Evolutionary conservation across 2,113 vertebrate genomes (phyloP), one percentile per base, ranked within the genome.

Genomic region (Calidris pugnax): DNA sequence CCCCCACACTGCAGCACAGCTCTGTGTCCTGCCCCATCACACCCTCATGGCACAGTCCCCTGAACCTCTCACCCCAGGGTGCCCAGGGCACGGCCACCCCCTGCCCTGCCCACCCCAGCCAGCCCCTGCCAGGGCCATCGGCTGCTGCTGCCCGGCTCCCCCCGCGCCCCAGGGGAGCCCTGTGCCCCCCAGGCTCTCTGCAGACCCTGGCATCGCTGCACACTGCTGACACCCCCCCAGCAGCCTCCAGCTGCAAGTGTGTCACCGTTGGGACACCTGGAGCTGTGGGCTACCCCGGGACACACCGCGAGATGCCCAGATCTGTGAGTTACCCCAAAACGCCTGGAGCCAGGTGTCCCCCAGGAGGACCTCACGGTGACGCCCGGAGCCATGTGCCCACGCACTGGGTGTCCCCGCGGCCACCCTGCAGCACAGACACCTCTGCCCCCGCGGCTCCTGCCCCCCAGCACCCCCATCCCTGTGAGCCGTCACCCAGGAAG

Each of bases 361-460:
- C 50, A 9, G 5, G 4, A 28, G 57, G 41, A 15, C 37, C 53
- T 26, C 18, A 2, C 2, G 2, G 39, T 2, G 7, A 45, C 1
- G 2, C 50, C 43, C 5, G 57, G 35, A 30, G 41, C 67, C n/a
- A 27, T 2, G 5, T 10, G 33, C 55, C 10, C 33, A 1, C 1
- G 1, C 37, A 5, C 10, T 1, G 33, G n/a, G n/a, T n/a, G 56
- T 56, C n/a, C 37, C 41, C 4, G 3, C 33, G 12, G 33, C 39
- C 10, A 1, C 51, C 1, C 6, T 4, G 4, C 45, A 21, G 53
- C 6, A 1, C 60, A 3, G 28, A 19, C 33, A 7, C 19, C 18
- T 14, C 82, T 14, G 71, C 41, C 18, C 41, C 39, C 0, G 6
- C 30, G 67, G 59, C 47, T n/a, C 47, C 3, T 2, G 27, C 51